Evolutionary conservation across 1,140 invertebrate genomes (phyloP).

Genomic region (Metopolophium dirhodum): DNA sequence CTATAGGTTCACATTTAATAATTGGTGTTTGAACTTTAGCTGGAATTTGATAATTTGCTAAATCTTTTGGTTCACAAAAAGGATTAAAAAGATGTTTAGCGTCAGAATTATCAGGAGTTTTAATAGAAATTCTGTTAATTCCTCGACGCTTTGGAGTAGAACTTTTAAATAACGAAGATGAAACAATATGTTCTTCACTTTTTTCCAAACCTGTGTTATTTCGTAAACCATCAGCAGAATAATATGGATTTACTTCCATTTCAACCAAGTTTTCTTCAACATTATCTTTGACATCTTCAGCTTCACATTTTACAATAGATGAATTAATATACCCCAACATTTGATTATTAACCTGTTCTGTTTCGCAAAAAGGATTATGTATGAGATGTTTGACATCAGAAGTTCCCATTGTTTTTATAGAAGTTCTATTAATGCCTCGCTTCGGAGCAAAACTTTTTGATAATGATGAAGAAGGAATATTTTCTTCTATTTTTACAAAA

Average conservation of each 20-base stretch:
- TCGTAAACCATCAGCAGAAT: not conserved
- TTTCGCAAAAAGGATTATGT: constrained; percentile 29
- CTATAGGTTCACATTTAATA: not conserved
- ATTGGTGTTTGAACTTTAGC: not conserved
- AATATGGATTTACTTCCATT: not conserved
- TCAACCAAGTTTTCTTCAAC: not conserved
- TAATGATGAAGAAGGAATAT: constrained; percentile 28
- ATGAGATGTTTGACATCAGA: not conserved
- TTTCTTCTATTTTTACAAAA: not conserved
- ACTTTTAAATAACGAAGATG: not conserved
- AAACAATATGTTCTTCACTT: not conserved
- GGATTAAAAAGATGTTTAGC: not conserved
- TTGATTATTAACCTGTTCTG: not conserved
- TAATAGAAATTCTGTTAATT: not conserved
- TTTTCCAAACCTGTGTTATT: not conserved
- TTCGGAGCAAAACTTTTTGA: constrained; percentile 2
- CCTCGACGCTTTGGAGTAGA: not conserved
- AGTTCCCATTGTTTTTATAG: not conserved
- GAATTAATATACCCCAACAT: not conserved
- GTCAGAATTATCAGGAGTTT: not conserved
- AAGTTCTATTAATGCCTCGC: constrained; percentile 46
- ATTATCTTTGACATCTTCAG: not conserved
- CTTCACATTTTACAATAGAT: constrained; percentile 1
- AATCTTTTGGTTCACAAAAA: not conserved
- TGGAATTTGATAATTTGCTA: not conserved